phyloP scores from a whole-genome alignment of 1,140 invertebrate genomes.

The Bemisia tabaci region DNA sequence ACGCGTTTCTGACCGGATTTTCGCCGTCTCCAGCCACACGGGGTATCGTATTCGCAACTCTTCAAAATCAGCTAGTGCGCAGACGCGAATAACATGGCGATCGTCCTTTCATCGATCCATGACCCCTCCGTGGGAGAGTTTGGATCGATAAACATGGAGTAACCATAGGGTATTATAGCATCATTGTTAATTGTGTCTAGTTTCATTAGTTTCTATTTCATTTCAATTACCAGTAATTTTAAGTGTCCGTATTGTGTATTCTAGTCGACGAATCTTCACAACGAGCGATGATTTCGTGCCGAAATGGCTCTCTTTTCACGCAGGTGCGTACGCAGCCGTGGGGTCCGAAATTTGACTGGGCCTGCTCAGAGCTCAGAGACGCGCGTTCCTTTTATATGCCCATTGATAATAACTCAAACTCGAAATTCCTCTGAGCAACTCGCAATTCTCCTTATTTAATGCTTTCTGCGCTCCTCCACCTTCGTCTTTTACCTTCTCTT shows the following conservation, averaged over 20 bases:
- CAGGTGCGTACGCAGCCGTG: conserved; percentile 83
- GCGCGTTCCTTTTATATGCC: conserved; percentile 16
- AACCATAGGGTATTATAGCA: not conserved
- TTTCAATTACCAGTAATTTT: not conserved
- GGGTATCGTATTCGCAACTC: conserved; percentile 2
- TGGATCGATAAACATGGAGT: conserved; percentile 27
- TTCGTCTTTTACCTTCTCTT: too few relatives aligned
- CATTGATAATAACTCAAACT: not conserved
- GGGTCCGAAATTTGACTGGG: conserved; percentile 64
- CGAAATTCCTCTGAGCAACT: not conserved
- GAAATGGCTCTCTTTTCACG: conserved; percentile 43
- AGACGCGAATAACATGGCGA: conserved; percentile 33
- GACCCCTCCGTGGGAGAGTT: conserved; percentile 16
- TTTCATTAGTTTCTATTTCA: not conserved
- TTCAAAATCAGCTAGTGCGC: conserved; percentile 31
- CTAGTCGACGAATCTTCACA: conserved; percentile 7
- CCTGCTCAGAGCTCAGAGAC: conserved; percentile 43
- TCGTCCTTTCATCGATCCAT: conserved; percentile 11
- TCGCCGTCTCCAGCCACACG: too few relatives aligned
- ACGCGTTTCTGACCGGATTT: too few relatives aligned
- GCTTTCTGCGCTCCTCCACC: too few relatives aligned
- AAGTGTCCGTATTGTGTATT: not conserved
- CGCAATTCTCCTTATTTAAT: conserved; percentile 5
- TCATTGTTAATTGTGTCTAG: not conserved
- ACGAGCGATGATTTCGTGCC: conserved; percentile 19